Percentiles rank a stretch among this genome's conserved stretches.
Evolutionary conservation across 2,888 invertebrate species (phyloP).

Genomic region (Achlya flavicornis): DNA sequence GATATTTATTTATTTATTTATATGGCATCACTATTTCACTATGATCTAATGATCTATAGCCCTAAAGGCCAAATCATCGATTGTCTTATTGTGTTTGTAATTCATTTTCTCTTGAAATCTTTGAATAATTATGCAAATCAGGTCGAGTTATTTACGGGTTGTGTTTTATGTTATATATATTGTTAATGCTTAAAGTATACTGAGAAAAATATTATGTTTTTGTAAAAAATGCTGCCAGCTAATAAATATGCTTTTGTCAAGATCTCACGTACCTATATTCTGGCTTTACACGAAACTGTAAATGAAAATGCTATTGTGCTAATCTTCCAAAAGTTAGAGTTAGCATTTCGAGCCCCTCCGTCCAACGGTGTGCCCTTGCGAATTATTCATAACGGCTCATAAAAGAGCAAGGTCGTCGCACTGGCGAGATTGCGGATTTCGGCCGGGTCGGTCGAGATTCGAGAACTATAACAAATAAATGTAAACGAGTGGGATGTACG

Average conservation of each 20-base stretch:
- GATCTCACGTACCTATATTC: conserved; percentile 2
- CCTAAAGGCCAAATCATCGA: conserved; percentile 18
- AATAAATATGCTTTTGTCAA: background rate
- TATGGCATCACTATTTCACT: conserved; percentile 27
- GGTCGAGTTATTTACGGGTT: conserved; percentile 15
- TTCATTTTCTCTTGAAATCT: background rate
- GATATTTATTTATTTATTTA: no score
- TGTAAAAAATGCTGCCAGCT: no score
- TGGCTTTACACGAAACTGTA: background rate
- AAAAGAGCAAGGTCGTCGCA: conserved; percentile 77
- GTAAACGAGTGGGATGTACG: conserved; percentile 70
- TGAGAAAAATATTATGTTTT: no score
- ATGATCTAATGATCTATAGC: conserved; percentile 25
- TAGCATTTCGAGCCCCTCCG: background rate
- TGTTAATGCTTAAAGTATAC: background rate
- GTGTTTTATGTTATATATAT: background rate
- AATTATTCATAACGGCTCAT: conserved; percentile 66
- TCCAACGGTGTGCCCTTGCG: conserved; percentile 55
- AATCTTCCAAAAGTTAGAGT: background rate
- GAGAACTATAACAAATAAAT: conserved; percentile 50
- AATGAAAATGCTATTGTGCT: background rate
- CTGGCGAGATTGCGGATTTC: conserved; percentile 75
- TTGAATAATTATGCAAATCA: background rate
- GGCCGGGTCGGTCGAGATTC: conserved; percentile 31
- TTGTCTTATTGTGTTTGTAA: background rate